Evolutionary conservation across 30 jellyfish, hydroid and myxozoan species (phyloP).

Genomic region (Chrysaora quinquecirrha): DNA sequence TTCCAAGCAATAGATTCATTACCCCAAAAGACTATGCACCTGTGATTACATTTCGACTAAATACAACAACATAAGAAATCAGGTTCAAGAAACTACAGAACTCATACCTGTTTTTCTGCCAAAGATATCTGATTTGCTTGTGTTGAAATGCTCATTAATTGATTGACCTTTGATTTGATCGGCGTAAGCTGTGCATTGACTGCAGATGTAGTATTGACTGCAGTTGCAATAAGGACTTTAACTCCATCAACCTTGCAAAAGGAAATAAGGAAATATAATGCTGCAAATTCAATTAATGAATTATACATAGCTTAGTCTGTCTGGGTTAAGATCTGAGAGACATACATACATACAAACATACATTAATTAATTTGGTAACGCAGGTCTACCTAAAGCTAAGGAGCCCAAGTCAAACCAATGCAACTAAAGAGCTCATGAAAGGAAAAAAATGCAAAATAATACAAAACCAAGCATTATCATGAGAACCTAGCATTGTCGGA

Average conservation of each 20-base stretch:
- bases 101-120: conserved; percentile 51
- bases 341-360: not conserved
- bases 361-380: not conserved
- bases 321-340: not conserved
- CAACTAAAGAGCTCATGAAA: too few species aligned
- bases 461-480: too few species aligned
- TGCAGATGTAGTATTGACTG: conserved; percentile 41
- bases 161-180: conserved; percentile 53
- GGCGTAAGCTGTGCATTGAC: conserved; percentile 58
- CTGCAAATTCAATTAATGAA: not conserved
- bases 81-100: not conserved
- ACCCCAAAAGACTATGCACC: too few species aligned
- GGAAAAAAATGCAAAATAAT: too few species aligned
- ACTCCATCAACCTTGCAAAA: conserved; percentile 64
- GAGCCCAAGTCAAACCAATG: too few species aligned
- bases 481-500: too few species aligned
- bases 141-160: conserved; percentile 39
- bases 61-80: too few species aligned
- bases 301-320: not conserved
- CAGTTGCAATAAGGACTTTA: conserved; percentile 48
- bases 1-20: too few species aligned
- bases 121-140: conserved; percentile 37
- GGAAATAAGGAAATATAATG: not conserved
- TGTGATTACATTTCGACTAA: too few species aligned
- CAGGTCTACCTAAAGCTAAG: too few species aligned